A percentile compares a stretch with the other conserved stretches of the same genome.
Conservation (phyloP, 2,888 invertebrate genomes). For the Hyles lineata region DNA sequence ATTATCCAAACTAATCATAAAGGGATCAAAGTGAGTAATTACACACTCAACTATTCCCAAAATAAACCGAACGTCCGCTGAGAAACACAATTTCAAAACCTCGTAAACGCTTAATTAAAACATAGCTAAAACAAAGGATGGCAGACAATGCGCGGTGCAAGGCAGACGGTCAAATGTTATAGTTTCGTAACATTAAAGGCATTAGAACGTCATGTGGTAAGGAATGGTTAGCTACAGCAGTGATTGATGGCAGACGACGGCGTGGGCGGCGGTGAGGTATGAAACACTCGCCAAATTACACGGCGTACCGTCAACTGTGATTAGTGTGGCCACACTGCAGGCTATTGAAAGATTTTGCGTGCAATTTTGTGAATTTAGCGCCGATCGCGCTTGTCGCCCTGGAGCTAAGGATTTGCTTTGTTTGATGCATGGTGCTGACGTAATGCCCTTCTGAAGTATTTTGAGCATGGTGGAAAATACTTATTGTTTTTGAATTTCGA, state of each 20-base stretch:
- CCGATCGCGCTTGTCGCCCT: slow-evolving; percentile 19
- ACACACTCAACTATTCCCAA: too few species aligned
- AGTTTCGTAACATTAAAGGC: slow-evolving; percentile 64
- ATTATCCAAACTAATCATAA: too few species aligned
- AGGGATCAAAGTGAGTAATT: too few species aligned
- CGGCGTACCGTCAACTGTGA: slow-evolving; percentile 36
- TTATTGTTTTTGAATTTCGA: too few species aligned
- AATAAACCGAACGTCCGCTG: too few species aligned
- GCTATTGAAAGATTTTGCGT: slow-evolving; percentile 14
- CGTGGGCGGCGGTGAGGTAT: slow-evolving; percentile 70
- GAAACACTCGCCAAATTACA: slow-evolving; percentile 74
- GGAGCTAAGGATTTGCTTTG: slow-evolving; percentile 16
- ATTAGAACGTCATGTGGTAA: slow-evolving; percentile 79
- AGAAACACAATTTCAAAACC: neutral
- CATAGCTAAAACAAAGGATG: slow-evolving; percentile 46
- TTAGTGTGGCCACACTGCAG: slow-evolving; percentile 29
- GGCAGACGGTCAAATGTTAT: slow-evolving; percentile 64
- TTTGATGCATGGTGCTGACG: slow-evolving; percentile 11
- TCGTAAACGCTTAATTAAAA: slow-evolving; percentile 24
- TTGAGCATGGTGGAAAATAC: too few species aligned
- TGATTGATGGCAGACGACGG: slow-evolving; percentile 72
- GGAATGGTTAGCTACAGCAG: slow-evolving; percentile 57
- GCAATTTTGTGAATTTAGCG: slow-evolving; percentile 27
- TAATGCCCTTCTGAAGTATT: neutral
- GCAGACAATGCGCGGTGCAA: slow-evolving; percentile 44